A percentile compares a stretch with the other conserved stretches of the same genome.
phyloP scores from a whole-genome alignment of 2,797 vertebrate species.

The Benthosema pterotum region DNA sequence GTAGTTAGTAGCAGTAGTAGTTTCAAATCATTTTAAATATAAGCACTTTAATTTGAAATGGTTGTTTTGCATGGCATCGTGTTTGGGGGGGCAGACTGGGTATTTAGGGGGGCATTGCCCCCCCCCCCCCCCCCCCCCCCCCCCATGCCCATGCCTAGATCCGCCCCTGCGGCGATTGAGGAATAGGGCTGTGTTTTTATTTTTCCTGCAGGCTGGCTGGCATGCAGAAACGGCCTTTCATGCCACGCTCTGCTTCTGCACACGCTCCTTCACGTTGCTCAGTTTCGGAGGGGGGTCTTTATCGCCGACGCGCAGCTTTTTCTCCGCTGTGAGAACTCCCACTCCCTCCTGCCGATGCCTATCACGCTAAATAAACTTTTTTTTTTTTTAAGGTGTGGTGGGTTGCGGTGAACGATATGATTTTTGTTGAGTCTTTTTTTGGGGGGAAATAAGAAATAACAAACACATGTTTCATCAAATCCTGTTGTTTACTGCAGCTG shows the following conservation, averaged over 20 bases:
- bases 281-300: slow-evolving; percentile 64
- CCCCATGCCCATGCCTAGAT: too few species aligned
- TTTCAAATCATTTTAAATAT: too few species aligned
- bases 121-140: too few species aligned
- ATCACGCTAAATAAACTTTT: slow-evolving; percentile 57
- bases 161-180: slow-evolving; percentile 61
- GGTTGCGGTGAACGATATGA: slow-evolving; percentile 40
- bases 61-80: too few species aligned
- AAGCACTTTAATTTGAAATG: too few species aligned
- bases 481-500: slow-evolving; percentile 36
- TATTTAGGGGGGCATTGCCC: too few species aligned
- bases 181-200: slow-evolving; percentile 51
- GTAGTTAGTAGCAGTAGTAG: too few species aligned
- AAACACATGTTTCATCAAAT: slow-evolving; percentile 46
- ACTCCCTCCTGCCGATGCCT: slow-evolving; percentile 36
- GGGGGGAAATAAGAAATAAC: slow-evolving; percentile 14
- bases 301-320: slow-evolving; percentile 64
- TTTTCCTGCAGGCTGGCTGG: slow-evolving; percentile 55
- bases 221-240: slow-evolving; percentile 52
- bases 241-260: slow-evolving; percentile 22
- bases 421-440: slow-evolving; percentile 16
- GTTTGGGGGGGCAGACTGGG: too few species aligned
- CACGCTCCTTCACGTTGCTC: slow-evolving; percentile 37
- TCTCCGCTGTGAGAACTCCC: slow-evolving; percentile 37
- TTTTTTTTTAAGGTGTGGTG: slow-evolving; percentile 14